phyloP scores from a whole-genome alignment of 2,888 invertebrate species.

The Lissonota sp. region DNA sequence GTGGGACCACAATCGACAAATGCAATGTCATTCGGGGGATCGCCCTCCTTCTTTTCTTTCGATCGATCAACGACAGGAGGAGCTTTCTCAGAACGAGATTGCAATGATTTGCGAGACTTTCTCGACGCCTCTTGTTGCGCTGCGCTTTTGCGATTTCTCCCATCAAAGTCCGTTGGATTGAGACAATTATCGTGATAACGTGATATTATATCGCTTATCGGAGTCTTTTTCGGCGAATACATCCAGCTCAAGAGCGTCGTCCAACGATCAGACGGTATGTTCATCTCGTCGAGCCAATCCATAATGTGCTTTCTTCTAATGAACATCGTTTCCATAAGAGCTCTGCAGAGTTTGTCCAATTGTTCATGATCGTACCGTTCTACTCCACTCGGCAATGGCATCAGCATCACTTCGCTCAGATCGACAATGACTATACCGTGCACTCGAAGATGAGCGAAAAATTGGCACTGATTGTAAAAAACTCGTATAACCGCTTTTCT shows the following conservation, averaged over 20 bases:
- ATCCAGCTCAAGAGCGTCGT: conserved; percentile 42
- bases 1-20: conserved; percentile 78
- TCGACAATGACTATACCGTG: conserved; percentile 73
- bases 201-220: conserved; percentile 64
- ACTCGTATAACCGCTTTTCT: conserved; percentile 73
- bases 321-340: conserved; percentile 79
- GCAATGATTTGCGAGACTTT: not conserved
- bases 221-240: conserved; percentile 54
- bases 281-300: conserved; percentile 75
- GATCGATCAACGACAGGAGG: conserved; percentile 49
- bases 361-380: conserved; percentile 69
- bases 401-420: conserved; percentile 78
- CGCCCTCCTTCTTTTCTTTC: conserved; percentile 26
- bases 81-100: conserved; percentile 49
- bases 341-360: conserved; percentile 73
- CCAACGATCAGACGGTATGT: conserved; percentile 75
- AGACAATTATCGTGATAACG: conserved; percentile 62
- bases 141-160: conserved; percentile 11
- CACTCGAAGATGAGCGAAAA: conserved; percentile 76
- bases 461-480: conserved; percentile 81
- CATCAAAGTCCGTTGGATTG: conserved; percentile 20
- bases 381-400: conserved; percentile 77
- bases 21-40: conserved; percentile 70
- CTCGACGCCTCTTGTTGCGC: not conserved
- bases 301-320: conserved; percentile 74